Percentiles rank a stretch among this genome's conserved stretches.
Evolutionary conservation across 2,888 invertebrate genomes (phyloP).

Genomic region (Nasonovia ribisnigri): DNA sequence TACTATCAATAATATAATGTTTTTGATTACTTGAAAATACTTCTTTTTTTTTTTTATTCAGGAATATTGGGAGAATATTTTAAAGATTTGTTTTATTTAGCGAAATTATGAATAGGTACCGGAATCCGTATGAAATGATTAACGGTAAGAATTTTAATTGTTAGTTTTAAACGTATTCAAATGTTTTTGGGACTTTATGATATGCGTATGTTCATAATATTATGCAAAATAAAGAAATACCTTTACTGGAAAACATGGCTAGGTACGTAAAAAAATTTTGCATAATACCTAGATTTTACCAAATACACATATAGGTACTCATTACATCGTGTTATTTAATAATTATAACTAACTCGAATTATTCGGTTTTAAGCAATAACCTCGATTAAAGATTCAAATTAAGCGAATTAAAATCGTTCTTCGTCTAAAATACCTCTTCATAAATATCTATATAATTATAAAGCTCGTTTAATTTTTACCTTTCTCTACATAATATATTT

Average conservation of each 20-base stretch:
- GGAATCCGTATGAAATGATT: not conserved
- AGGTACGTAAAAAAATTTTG: not conserved
- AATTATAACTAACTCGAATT: not conserved
- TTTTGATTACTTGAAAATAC: not conserved
- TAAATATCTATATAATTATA: not conserved
- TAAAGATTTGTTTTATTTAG: not conserved
- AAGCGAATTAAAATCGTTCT: not conserved
- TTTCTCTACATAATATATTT: not conserved
- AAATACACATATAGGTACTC: not conserved
- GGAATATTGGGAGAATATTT: not conserved
- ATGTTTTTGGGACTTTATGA: not conserved
- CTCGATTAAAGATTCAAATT: not conserved
- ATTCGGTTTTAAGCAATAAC: not conserved
- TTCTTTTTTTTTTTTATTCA: not conserved
- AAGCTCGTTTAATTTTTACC: not conserved
- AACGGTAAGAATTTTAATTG: not conserved
- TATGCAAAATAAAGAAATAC: too few species aligned
- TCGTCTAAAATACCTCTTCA: not conserved
- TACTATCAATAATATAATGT: not conserved
- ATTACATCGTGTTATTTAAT: not conserved
- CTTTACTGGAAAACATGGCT: too few species aligned
- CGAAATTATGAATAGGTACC: not conserved
- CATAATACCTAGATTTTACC: not conserved
- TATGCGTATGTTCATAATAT: too few species aligned
- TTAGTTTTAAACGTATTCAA: not conserved